Evolutionary conservation across 2,888 invertebrate species (phyloP).

Genomic region (Poecilus cupreus): DNA sequence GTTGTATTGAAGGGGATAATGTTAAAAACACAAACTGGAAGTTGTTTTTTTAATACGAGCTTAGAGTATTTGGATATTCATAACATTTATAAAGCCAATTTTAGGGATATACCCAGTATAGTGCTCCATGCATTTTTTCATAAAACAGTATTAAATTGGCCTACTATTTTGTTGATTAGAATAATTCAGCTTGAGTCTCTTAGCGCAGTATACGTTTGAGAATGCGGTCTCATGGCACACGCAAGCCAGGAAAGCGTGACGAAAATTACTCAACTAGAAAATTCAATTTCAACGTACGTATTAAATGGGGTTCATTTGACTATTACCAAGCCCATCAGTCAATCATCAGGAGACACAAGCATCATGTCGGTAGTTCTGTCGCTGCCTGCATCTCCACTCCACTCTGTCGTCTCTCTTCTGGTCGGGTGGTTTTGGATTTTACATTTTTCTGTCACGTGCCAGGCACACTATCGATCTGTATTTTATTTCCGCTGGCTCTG

Average conservation of each 20-base stretch:
- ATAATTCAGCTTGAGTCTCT: not conserved
- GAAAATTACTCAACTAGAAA: constrained; percentile 68
- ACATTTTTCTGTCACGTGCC: constrained; percentile 41
- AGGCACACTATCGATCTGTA: constrained; percentile 43
- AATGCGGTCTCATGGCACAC: not conserved
- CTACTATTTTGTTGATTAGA: too few species aligned
- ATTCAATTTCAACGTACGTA: constrained; percentile 68
- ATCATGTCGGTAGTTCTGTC: constrained; percentile 59
- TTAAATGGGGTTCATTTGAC: constrained; percentile 68
- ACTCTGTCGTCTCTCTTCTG: not conserved
- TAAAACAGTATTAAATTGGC: too few species aligned
- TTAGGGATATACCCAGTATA: too few species aligned
- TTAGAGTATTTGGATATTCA: too few species aligned
- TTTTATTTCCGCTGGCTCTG: constrained; percentile 16
- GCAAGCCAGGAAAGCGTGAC: constrained; percentile 64
- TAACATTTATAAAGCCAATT: too few species aligned
- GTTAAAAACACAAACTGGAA: too few species aligned
- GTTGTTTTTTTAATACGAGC: too few species aligned
- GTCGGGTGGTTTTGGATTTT: not conserved
- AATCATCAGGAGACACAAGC: constrained; percentile 60
- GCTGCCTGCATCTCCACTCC: constrained; percentile 2
- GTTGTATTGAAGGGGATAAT: too few species aligned
- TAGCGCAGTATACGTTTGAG: not conserved
- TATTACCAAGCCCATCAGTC: constrained; percentile 67
- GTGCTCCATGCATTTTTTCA: too few species aligned